These are phyloP conservation scores for Chrysomela aeneicollis DNA, from an alignment of 2,888 invertebrate genomes.

Conservation along the genomic window DNA sequence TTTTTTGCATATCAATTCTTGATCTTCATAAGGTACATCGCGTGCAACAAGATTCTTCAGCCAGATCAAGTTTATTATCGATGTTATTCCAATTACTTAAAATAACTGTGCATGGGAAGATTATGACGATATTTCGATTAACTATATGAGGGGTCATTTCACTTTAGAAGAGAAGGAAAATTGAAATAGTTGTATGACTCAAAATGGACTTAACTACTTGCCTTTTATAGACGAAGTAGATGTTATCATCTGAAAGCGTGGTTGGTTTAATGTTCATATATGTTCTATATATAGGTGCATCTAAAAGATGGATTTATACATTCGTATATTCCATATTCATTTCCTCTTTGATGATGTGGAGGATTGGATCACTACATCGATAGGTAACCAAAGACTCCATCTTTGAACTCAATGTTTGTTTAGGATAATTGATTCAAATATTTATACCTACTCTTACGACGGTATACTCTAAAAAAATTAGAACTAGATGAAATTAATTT, in stretches of 20 bases:
- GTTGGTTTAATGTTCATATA: constrained; percentile 3
- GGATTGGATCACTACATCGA: not conserved
- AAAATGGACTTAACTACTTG: not conserved
- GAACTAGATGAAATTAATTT: no score
- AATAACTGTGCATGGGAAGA: constrained; percentile 20
- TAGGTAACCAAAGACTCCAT: not conserved
- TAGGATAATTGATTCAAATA: no score
- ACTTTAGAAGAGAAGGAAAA: constrained; percentile 4
- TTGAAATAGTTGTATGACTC: constrained; percentile 8
- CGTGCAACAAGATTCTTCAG: constrained; percentile 16
- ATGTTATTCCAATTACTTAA: constrained; percentile 18
- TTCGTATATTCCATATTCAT: not conserved
- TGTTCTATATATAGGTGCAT: constrained; percentile 5
- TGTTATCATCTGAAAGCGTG: constrained; percentile 3
- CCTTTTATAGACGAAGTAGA: constrained; percentile 3
- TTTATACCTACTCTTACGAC: no score
- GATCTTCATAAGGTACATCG: constrained; percentile 19
- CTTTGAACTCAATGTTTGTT: not conserved
- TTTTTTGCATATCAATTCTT: constrained; percentile 1
- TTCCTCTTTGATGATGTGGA: not conserved
- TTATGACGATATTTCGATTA: constrained; percentile 7
- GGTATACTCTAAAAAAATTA: no score
- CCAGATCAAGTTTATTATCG: constrained; percentile 23
- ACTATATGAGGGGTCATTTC: constrained; percentile 21
- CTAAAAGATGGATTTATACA: not conserved